Percentiles rank a stretch among this genome's conserved stretches.
Conservation (phyloP, 2,888 invertebrate genomes). For the Sicus ferrugineus region DNA sequence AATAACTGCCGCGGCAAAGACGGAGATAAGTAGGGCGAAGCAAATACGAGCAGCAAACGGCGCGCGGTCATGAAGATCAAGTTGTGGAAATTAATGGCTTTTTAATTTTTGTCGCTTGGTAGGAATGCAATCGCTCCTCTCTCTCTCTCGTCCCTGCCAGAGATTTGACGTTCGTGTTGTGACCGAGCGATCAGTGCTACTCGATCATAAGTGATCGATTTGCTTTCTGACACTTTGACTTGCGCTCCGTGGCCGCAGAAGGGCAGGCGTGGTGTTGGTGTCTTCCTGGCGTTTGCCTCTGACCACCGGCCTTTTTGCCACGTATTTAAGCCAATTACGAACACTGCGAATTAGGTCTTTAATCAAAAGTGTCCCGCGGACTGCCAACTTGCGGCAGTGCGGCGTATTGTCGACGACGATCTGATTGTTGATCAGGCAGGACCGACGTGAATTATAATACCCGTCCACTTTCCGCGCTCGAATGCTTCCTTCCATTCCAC, state of each 20-base stretch:
- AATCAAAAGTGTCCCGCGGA: conserved; percentile 15
- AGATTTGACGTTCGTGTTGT: background rate
- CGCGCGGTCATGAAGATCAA: background rate
- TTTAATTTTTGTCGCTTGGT: conserved; percentile 23
- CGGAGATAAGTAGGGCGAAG: background rate
- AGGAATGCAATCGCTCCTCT: background rate
- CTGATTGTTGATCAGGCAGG: background rate
- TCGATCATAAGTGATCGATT: conserved; percentile 32
- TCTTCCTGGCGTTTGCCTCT: background rate
- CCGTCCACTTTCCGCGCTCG: background rate
- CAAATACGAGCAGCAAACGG: background rate
- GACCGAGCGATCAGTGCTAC: background rate
- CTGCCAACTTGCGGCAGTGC: background rate
- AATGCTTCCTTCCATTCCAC: background rate
- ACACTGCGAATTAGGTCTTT: background rate
- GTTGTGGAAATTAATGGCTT: conserved; percentile 20
- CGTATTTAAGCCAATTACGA: conserved; percentile 22
- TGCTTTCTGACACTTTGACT: conserved; percentile 27
- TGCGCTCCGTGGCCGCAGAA: background rate
- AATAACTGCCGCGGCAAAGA: background rate
- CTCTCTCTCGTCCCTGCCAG: background rate
- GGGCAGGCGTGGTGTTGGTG: background rate
- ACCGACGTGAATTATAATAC: background rate
- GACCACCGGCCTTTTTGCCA: conserved; percentile 5
- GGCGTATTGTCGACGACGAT: background rate